Evolutionary conservation across 2,888 invertebrate genomes (phyloP).

Genomic region (Alloplasta piceator): DNA sequence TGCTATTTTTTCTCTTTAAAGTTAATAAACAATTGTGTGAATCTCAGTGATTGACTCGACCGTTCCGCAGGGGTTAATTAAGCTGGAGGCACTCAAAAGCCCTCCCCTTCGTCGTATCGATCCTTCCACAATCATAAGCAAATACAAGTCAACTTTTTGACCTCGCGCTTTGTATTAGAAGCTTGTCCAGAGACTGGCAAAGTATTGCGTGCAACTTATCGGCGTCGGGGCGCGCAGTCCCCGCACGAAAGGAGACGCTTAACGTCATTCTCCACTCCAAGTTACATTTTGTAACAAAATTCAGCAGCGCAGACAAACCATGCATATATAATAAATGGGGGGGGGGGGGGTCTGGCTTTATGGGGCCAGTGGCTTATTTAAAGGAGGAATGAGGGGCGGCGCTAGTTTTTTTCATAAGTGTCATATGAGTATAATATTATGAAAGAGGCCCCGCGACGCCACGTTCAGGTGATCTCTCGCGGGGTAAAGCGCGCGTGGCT

Average conservation of each 20-base stretch:
- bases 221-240: constrained; percentile 19
- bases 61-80: no score
- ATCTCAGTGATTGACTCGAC: no score
- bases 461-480: constrained; percentile 46
- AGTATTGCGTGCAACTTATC: constrained; percentile 73
- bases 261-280: constrained; percentile 37
- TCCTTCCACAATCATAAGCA: constrained; percentile 54
- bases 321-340: not conserved
- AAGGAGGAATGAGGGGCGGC: constrained; percentile 8
- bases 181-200: not conserved
- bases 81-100: not conserved
- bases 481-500: constrained; percentile 80
- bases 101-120: constrained; percentile 61
- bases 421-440: constrained; percentile 50
- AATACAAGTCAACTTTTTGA: constrained; percentile 25
- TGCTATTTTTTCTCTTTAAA: no score
- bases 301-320: not conserved
- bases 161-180: not conserved
- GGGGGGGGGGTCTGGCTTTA: not conserved
- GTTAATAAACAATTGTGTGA: no score
- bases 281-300: constrained; percentile 13
- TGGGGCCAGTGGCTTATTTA: constrained; percentile 14
- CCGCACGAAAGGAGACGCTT: constrained; percentile 46
- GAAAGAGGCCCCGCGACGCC: constrained; percentile 4
- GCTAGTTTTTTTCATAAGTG: constrained; percentile 63